Conservation (phyloP, 2,113 vertebrate genomes). For the Glaucomys volans region DNA sequence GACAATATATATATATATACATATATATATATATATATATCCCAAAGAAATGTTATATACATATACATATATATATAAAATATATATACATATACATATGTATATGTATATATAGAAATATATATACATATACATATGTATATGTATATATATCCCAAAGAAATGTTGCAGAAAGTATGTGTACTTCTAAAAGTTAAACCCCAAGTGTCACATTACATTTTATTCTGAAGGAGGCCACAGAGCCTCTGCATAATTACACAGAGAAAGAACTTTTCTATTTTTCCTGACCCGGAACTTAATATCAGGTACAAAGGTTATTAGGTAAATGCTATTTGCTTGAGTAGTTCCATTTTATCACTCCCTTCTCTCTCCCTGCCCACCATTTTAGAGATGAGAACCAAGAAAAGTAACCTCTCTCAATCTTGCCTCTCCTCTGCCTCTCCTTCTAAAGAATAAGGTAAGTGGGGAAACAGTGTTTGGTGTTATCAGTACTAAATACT, state of each 20-base stretch:
- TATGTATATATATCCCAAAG: not conserved
- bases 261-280: slow-evolving; percentile 49
- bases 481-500: not conserved
- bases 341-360: slow-evolving; percentile 21
- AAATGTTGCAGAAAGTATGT: slow-evolving; percentile 68
- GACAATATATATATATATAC: not conserved
- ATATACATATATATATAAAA: too few relatives aligned
- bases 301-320: slow-evolving; percentile 48
- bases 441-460: slow-evolving; percentile 9
- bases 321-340: slow-evolving; percentile 46
- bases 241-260: slow-evolving; percentile 63
- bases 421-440: not conserved
- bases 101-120: too few relatives aligned
- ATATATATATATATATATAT: too few relatives aligned
- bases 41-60: slow-evolving; percentile 35
- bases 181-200: slow-evolving; percentile 71
- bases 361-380: too few relatives aligned
- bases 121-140: too few relatives aligned
- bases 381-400: slow-evolving; percentile 25
- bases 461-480: not conserved
- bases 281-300: slow-evolving; percentile 48
- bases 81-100: too few relatives aligned
- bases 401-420: slow-evolving; percentile 1
- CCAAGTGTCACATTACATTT: slow-evolving; percentile 70
- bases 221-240: slow-evolving; percentile 66